Evolutionary conservation across 2,113 vertebrate genomes (phyloP).

Genomic region (Dipodomys spectabilis): DNA sequence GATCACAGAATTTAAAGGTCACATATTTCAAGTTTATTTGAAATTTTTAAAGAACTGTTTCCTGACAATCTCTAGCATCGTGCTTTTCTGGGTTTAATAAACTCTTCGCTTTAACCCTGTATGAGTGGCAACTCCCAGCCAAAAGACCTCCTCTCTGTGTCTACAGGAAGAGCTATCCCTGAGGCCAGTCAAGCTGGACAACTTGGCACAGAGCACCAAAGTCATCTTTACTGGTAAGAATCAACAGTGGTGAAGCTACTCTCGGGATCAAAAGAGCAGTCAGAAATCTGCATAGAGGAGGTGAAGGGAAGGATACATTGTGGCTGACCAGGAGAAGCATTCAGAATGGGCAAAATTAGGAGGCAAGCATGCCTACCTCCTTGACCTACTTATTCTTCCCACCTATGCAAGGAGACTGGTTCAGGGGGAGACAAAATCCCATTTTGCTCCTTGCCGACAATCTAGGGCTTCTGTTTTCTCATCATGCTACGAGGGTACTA

Average conservation of each 20-base stretch:
- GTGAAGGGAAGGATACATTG: neutral
- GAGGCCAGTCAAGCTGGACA: neutral
- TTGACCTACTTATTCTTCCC: neutral
- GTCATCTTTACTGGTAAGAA: neutral
- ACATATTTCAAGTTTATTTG: neutral
- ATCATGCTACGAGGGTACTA: neutral
- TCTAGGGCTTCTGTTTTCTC: neutral
- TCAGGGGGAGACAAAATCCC: neutral
- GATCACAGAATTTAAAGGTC: neutral
- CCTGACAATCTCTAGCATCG: neutral
- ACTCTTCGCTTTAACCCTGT: neutral
- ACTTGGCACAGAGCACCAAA: neutral
- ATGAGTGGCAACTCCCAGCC: no score
- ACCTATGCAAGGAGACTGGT: neutral
- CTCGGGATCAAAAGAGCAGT: no score
- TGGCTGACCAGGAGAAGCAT: neutral
- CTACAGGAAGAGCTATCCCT: neutral
- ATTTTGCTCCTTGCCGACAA: neutral
- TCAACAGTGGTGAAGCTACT: neutral
- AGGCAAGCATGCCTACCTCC: neutral
- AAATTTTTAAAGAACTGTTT: neutral
- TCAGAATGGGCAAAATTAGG: neutral
- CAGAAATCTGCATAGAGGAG: neutral
- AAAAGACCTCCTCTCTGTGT: neutral
- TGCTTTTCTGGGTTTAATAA: neutral